Base-by-base conservation (phyloP, 2,797 vertebrate species). In the Loriculus beryllinus region DNA sequence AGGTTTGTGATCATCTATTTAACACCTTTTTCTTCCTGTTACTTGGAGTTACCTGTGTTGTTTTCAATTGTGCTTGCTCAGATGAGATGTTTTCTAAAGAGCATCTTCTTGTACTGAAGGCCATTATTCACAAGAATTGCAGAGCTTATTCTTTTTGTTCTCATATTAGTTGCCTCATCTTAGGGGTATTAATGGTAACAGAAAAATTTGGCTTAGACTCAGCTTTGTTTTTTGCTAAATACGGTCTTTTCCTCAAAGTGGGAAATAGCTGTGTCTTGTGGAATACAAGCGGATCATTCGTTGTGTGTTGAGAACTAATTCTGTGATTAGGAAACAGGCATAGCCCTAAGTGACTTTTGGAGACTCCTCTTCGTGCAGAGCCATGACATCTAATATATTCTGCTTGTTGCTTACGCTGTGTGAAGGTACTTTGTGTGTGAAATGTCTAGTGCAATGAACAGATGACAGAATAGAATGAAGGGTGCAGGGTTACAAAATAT, bases 381-480 rank as follows among this genome's bases (percentile, higher is more conserved):
- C 90, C 68, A 20, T 74, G 35, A 16, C 1, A 5, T 74, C 69
- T 84, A 52, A 48, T 88, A 90, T 82, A 65, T 85, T 95, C 70
- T 56, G n/a, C 56, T 14, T 4, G 7, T 80, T 79, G 67, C 56
- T 68, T 52, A 63, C 5, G 28, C 80, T 93, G 90, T 75, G 56
- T 89, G 83, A 88, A 81, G 62, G 37, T 23, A 10, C 39, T 94
- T 91, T 94, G 33, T 88, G 76, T 88, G 65, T 48, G 87, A 52
- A 72, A 52, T 43, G 63, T 45, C 68, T 71, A 45, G 59, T 3
- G 29, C 52, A 91, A 81, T 92, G 75, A 92, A 68, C 33, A 65
- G 81, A 75, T 84, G 79, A 95, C 63, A 78, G 90, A 94, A 83
- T 64, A 42, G 88, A 93, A 86, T 47, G 51, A 81, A 65, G 62